Conservation (phyloP, 2,113 vertebrate genomes). For the Clupea harengus region DNA sequence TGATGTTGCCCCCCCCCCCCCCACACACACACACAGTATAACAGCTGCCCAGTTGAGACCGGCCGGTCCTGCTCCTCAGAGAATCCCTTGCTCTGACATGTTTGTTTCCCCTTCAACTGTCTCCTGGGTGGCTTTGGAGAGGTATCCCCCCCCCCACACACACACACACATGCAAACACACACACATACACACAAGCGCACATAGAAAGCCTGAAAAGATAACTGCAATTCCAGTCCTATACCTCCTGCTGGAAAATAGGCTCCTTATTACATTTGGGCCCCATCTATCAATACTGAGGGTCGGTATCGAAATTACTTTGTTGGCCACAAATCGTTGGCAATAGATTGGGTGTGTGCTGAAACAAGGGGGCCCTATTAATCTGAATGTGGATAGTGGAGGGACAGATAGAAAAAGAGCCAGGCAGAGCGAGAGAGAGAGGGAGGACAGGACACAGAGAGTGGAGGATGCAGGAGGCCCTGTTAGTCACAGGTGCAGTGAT, state of each 20-base stretch:
- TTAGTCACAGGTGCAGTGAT: constrained; percentile 67
- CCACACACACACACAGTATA: too few relatives aligned
- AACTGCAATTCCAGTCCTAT: constrained; percentile 53
- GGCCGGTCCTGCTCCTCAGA: too few relatives aligned
- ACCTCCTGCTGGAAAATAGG: constrained; percentile 60
- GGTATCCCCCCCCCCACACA: background rate
- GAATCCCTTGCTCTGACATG: too few relatives aligned
- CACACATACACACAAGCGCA: background rate
- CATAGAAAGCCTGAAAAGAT: constrained; percentile 46
- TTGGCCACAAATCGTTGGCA: constrained; percentile 65
- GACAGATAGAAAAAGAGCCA: background rate
- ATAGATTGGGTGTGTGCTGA: constrained; percentile 64
- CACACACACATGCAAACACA: background rate
- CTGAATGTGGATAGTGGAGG: constrained; percentile 59
- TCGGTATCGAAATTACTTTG: constrained; percentile 68
- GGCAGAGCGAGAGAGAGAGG: too few relatives aligned
- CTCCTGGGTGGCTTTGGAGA: too few relatives aligned
- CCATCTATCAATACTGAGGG: constrained; percentile 70
- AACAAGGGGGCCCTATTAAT: constrained; percentile 66
- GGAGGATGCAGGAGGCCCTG: constrained; percentile 50
- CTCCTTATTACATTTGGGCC: constrained; percentile 68
- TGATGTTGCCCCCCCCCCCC: too few relatives aligned
- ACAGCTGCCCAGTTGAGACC: too few relatives aligned
- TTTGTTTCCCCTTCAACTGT: too few relatives aligned
- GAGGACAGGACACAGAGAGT: background rate